These are phyloP conservation scores for Cyprinodon variegatus DNA, from an alignment of 2,113 vertebrate genomes.

Conservation along the genomic window DNA sequence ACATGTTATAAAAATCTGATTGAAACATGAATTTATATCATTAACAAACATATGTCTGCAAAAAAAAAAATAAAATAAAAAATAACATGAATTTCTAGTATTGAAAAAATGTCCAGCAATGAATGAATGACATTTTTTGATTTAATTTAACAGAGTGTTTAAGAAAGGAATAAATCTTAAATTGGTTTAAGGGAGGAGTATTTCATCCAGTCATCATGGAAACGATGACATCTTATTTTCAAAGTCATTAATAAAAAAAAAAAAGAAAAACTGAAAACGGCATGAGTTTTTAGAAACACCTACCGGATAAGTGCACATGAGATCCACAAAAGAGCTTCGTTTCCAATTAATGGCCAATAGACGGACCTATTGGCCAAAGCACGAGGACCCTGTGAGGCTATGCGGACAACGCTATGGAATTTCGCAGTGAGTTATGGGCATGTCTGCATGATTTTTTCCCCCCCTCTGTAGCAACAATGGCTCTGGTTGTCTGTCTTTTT, in stretches of 20 bases:
- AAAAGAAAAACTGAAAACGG: slow-evolving; percentile 63
- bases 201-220: slow-evolving; percentile 71
- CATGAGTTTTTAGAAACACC: slow-evolving; percentile 77
- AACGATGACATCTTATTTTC: slow-evolving; percentile 78
- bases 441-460: slow-evolving; percentile 42
- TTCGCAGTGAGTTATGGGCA: slow-evolving; percentile 79
- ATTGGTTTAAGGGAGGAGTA: slow-evolving; percentile 66
- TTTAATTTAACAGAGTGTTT: slow-evolving; percentile 1
- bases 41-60: background rate
- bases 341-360: slow-evolving; percentile 81
- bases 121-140: slow-evolving; percentile 50
- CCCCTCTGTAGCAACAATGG: slow-evolving; percentile 22
- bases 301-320: slow-evolving; percentile 80
- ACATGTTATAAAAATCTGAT: background rate
- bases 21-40: background rate
- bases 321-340: slow-evolving; percentile 80
- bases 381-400: slow-evolving; percentile 72
- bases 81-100: background rate
- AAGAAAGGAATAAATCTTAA: slow-evolving; percentile 73
- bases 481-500: slow-evolving; percentile 50
- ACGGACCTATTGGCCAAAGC: slow-evolving; percentile 73
- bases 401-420: slow-evolving; percentile 79
- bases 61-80: no score
- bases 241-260: slow-evolving; percentile 72
- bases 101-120: slow-evolving; percentile 46